Conservation (phyloP, 2,113 vertebrate species). For the Thunnus thynnus region DNA sequence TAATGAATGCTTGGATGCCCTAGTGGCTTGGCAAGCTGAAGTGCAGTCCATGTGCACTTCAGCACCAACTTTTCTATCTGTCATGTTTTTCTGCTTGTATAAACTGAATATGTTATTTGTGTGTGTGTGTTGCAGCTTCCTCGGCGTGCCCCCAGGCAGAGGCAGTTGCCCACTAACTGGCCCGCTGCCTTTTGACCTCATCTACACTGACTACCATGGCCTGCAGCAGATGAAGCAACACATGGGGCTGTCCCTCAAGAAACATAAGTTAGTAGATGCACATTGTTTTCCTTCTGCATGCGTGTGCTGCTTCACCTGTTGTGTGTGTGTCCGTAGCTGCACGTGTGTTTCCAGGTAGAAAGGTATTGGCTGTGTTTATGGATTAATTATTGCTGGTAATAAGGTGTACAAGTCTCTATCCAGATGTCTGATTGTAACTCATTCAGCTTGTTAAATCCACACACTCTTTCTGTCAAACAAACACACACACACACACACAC, state of each 20-base stretch:
- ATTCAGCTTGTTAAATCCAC: slow-evolving; percentile 52
- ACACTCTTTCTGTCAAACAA: slow-evolving; percentile 9
- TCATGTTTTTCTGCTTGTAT: slow-evolving; percentile 19
- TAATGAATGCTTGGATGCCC: slow-evolving; percentile 39
- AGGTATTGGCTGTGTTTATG: slow-evolving; percentile 47
- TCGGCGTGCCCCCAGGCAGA: slow-evolving; percentile 96
- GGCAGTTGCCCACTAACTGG: slow-evolving; percentile 95
- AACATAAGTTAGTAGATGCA: slow-evolving; percentile 90
- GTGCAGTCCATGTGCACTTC: background rate
- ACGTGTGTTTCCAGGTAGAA: slow-evolving; percentile 13
- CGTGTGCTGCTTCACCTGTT: background rate
- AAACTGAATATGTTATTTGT: slow-evolving; percentile 27
- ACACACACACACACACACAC: background rate
- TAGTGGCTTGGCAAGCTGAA: background rate
- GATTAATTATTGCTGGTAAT: slow-evolving; percentile 65
- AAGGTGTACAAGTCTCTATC: slow-evolving; percentile 45
- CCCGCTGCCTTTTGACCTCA: slow-evolving; percentile 95
- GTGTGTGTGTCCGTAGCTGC: background rate
- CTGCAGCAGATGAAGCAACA: slow-evolving; percentile 99
- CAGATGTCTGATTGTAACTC: slow-evolving; percentile 52
- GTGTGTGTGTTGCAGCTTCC: slow-evolving; percentile 86
- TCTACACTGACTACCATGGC: slow-evolving; percentile 98
- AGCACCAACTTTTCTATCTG: background rate
- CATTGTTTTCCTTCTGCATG: background rate
- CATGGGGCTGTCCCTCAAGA: slow-evolving; percentile 98